Conservation (phyloP, 2,797 vertebrate genomes). For the Pangasius larnaudii region DNA sequence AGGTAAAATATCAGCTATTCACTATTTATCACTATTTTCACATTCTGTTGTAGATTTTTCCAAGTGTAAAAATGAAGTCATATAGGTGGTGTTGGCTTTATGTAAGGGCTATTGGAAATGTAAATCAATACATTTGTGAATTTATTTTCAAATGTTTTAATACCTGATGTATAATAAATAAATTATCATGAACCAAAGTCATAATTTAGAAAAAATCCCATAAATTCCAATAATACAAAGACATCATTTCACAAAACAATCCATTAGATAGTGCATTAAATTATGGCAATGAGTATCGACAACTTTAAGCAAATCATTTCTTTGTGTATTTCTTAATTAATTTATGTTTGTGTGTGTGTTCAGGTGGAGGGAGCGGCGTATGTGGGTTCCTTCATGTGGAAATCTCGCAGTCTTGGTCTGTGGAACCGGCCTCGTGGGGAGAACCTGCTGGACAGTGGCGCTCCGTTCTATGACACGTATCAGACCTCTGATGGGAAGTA, state of each 20-base stretch:
- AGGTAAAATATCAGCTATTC: no score
- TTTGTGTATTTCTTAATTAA: not conserved
- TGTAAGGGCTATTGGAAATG: no score
- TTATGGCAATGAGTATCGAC: not conserved
- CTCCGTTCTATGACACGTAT: slow-evolving; percentile 92
- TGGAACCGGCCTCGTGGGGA: slow-evolving; percentile 84
- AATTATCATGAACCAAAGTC: no score
- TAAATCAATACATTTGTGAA: not conserved
- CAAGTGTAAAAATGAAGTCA: not conserved
- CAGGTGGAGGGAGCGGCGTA: slow-evolving; percentile 95
- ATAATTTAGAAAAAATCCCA: no score
- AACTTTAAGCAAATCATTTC: not conserved
- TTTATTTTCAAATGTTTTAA: no score
- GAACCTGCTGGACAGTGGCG: slow-evolving; percentile 88
- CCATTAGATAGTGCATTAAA: not conserved
- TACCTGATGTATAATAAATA: no score
- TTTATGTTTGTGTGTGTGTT: not conserved
- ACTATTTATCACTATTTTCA: not conserved
- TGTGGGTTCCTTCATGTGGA: slow-evolving; percentile 92
- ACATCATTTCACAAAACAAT: not conserved
- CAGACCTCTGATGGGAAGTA: slow-evolving; percentile 84
- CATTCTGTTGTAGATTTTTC: not conserved
- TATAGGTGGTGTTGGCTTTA: not conserved
- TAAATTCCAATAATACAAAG: no score
- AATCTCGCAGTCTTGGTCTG: slow-evolving; percentile 74